Evolutionary conservation across 2,113 vertebrate genomes (phyloP), one percentile per base, ranked within the genome.

Genomic region (Petrocephalus zakoni): DNA sequence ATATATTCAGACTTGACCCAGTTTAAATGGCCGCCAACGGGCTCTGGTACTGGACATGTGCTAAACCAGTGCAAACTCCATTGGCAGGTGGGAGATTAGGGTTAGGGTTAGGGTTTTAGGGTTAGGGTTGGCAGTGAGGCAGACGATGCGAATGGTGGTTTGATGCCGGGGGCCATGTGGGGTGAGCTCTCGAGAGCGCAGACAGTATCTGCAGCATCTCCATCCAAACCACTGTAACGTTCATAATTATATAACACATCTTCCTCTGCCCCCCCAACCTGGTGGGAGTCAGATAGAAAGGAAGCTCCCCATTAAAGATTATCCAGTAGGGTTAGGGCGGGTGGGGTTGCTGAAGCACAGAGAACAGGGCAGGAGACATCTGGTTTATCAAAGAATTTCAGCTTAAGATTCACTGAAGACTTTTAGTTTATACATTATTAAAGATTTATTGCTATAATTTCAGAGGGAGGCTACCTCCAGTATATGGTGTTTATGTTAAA

Each of bases 1-100:
- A 95, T 95, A 94, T 95, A 95, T 96, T 96, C 95, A 92, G 91
- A 93, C 92, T 93, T 96, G 95, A 96, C 95, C 96, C 95, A 95
- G 94, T 96, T 96, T 95, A 95, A 95, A 95, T 95, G 94, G 90
- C 91, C 93, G 94, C 94, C 94, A 94, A 94, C 91, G 90, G 92
- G 91, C 95, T 94, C 95, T 94, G 94, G 95, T 94, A 94, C 93
- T 94, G 94, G 95, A 95, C 94, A 95, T 95, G 94, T 93, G 93
- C 91, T 92, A 94, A 95, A 95, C 95, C 93, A 95, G 91, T 87
- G 92, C 92, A 95, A 94, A 94, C 92, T 92, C 93, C 88, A 91
- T 91, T 91, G 88, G 68, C 89, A 95, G 95, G 94, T 95, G 95
- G 94, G 95, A 93, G 95, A 3, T 42, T 42, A 42, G 96, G 95